Conservation (phyloP, 2,888 invertebrate genomes). For the Cantharis lateralis region DNA sequence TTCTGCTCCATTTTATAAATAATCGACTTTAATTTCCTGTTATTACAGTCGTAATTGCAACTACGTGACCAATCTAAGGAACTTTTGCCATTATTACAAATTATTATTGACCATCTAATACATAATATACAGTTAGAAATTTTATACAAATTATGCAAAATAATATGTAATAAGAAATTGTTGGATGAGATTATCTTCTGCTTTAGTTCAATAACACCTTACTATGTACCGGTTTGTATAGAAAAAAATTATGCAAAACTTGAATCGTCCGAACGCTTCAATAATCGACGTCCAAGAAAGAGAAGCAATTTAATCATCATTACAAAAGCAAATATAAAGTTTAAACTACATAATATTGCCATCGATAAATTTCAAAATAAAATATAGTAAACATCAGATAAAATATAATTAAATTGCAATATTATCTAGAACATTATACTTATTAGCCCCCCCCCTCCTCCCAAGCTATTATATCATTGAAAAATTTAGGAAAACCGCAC, state of each 20-base stretch:
- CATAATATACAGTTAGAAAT: slow-evolving; percentile 7
- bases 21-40: slow-evolving; percentile 5
- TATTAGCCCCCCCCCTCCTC: too few species aligned
- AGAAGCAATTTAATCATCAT: not conserved
- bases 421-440: too few species aligned
- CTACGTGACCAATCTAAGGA: not conserved
- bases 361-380: too few species aligned
- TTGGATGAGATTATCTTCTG: not conserved
- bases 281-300: not conserved
- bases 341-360: too few species aligned
- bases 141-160: slow-evolving; percentile 8
- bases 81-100: slow-evolving; percentile 7
- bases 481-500: too few species aligned
- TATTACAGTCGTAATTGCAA: not conserved
- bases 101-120: slow-evolving; percentile 9
- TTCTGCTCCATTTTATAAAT: slow-evolving; percentile 1
- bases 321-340: not conserved
- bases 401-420: too few species aligned
- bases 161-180: not conserved
- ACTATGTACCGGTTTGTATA: not conserved
- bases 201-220: not conserved
- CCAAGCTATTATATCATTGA: too few species aligned
- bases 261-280: not conserved
- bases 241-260: not conserved
- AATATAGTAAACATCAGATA: too few species aligned